Conservation (phyloP, 2,888 invertebrate genomes). For the Margaritifera margaritifera region DNA sequence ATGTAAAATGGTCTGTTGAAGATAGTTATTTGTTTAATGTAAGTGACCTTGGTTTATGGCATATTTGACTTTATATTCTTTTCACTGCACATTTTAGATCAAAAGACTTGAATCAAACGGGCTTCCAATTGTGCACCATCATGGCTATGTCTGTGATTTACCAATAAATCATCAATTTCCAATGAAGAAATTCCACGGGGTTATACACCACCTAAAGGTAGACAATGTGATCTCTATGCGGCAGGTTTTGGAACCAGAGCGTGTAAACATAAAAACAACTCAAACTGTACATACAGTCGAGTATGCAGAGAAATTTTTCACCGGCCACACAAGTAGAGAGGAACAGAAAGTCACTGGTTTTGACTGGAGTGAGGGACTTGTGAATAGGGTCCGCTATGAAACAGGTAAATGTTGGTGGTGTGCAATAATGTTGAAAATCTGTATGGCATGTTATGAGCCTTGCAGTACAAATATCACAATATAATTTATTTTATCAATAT, state of each 20-base stretch:
- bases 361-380: conserved; percentile 57
- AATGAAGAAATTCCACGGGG: conserved; percentile 56
- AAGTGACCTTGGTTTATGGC: too few species aligned
- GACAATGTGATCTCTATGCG: conserved; percentile 49
- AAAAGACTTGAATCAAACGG: conserved; percentile 29
- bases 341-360: conserved; percentile 64
- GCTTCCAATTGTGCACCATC: conserved; percentile 52
- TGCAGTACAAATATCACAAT: too few species aligned
- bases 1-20: not conserved
- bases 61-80: too few species aligned
- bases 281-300: conserved; percentile 37
- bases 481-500: too few species aligned
- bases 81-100: conserved; percentile 17
- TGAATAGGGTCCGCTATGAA: conserved; percentile 61
- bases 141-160: conserved; percentile 51
- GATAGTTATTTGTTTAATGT: not conserved
- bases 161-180: conserved; percentile 51
- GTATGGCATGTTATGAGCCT: not conserved
- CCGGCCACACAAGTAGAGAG: conserved; percentile 47
- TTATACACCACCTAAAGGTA: conserved; percentile 37
- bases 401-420: conserved; percentile 42
- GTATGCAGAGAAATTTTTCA: conserved; percentile 60
- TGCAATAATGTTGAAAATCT: not conserved
- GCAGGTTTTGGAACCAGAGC: conserved; percentile 42
- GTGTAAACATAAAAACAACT: conserved; percentile 16